phyloP scores from a whole-genome alignment of 2,797 vertebrate species.

The Agapornis canus region DNA sequence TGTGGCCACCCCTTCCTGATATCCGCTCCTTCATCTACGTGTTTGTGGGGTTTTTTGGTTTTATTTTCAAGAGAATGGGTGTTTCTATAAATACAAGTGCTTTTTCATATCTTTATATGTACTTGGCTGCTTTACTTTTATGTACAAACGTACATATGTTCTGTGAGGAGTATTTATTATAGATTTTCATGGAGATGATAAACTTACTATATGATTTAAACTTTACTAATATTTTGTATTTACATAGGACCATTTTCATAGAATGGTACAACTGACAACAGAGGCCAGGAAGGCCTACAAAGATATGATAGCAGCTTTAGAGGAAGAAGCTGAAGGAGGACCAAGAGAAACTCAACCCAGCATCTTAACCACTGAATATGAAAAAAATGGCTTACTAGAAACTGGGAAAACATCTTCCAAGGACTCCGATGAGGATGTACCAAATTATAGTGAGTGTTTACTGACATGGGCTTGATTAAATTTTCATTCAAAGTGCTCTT shows the following conservation, averaged over 20 bases:
- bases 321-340: constrained; percentile 51
- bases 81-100: background rate
- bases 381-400: constrained; percentile 1
- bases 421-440: constrained; percentile 77
- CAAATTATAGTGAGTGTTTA: constrained; percentile 87
- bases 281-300: constrained; percentile 90
- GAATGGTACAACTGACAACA: constrained; percentile 92
- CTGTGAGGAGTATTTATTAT: background rate
- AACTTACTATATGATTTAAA: background rate
- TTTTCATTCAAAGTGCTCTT: background rate
- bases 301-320: constrained; percentile 83
- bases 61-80: background rate
- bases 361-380: background rate
- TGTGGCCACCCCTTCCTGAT: background rate
- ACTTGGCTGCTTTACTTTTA: background rate
- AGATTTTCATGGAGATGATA: background rate
- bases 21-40: background rate
- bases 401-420: background rate
- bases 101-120: background rate
- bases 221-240: background rate
- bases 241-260: constrained; percentile 90
- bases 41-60: background rate
- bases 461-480: background rate
- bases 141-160: background rate
- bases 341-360: background rate